phyloP scores from a whole-genome alignment of 2,113 vertebrate species.

The Mohoua ochrocephala region DNA sequence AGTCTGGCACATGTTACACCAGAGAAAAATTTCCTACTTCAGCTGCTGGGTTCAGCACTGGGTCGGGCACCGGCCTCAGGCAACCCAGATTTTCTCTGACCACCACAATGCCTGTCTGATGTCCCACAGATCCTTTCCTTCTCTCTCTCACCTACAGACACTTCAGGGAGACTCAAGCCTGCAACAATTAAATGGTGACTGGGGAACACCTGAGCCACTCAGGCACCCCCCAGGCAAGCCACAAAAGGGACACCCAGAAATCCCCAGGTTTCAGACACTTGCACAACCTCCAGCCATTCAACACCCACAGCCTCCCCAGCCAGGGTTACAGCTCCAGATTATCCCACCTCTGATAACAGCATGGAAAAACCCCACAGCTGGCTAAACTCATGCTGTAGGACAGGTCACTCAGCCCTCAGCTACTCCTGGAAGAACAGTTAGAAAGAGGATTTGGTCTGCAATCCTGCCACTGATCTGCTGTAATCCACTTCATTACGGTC shows the following conservation, averaged over 20 bases:
- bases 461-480: constrained; percentile 9
- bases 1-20: fast-evolving
- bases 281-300: neutral
- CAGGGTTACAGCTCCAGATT: neutral
- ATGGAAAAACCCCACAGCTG: neutral
- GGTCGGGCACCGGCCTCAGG: neutral
- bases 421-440: neutral
- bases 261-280: neutral
- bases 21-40: neutral
- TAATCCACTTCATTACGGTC: neutral
- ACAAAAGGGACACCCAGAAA: neutral
- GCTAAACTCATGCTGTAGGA: neutral
- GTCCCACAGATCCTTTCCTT: neutral
- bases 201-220: neutral
- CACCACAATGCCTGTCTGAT: fast-evolving
- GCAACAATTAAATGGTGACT: neutral
- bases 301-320: neutral
- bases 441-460: constrained; percentile 30
- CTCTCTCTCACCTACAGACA: neutral
- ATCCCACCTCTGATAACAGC: neutral
- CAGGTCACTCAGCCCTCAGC: neutral
- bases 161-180: neutral
- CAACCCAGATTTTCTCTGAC: neutral
- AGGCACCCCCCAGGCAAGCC: neutral
- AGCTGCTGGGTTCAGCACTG: neutral